Base-by-base conservation (phyloP, 2,113 vertebrate species). In the Melanocharis versteri region DNA sequence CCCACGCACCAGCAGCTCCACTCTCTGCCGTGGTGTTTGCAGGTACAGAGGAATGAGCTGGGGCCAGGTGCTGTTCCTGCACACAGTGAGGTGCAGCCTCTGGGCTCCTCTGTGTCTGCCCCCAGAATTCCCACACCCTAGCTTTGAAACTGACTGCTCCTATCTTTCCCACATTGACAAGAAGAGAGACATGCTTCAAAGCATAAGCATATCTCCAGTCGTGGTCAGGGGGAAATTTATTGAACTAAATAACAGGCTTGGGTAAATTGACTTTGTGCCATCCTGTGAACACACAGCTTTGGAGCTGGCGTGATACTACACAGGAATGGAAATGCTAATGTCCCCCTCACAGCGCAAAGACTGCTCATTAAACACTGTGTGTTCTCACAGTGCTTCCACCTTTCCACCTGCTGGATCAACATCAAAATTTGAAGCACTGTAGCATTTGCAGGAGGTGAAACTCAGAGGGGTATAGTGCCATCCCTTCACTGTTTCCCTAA, bases 71-170 rank as follows among this genome's bases (percentile, higher is more conserved):
- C 3, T 61, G 3, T 26, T 26, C 62, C 53, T 37, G 11, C 13
- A 40, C 7, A 14, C 18, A 4, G 4, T 0, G 2, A 8, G 22
- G 2, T 70, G 13, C 5, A 83, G 23, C 7, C 17, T 45, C 13
- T 42, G 37, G 16, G 8, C 4, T 78, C 16, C 19, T 79, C 56
- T 24, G 2, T 13, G 4, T 24, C 39, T 50, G 3, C 18, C 51
- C 64, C 44, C 31, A 60, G 35, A 75, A 13, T 2, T 37, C 10
- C 60, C 13, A n/a, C 4, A 2, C 15, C 6, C 19, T 2, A 37
- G 19, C 3, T 79, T 56, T 47, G 45, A 83, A 62, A n/a, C 9
- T 2, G 2, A 17, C 45, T 86, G 8, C 16, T 61, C 18, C 13
- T 56, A 2, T 44, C 19, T 78, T 44, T 44, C 11, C 17, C n/a